Percentiles rank a stretch among this genome's conserved stretches.
phyloP scores from a whole-genome alignment of 2,888 invertebrate species.

The Sesia bembeciformis region DNA sequence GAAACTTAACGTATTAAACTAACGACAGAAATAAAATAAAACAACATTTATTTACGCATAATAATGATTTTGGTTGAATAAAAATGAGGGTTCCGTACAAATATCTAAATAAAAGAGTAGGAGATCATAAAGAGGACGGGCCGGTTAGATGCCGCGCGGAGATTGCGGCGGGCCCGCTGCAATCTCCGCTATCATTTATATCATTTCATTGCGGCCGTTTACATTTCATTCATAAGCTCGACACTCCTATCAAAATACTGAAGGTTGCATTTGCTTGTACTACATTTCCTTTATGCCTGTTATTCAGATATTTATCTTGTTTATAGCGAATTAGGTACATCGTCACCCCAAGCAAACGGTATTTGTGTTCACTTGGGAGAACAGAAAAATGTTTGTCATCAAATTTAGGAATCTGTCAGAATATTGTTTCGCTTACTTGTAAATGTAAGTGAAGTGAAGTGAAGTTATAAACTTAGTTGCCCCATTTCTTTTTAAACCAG shows the following conservation, averaged over 20 bases:
- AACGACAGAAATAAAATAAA: constrained; percentile 68
- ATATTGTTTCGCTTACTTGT: too few relatives aligned
- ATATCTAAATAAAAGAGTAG: constrained; percentile 68
- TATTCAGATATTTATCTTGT: too few relatives aligned
- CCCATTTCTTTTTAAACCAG: too few relatives aligned
- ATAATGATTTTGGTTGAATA: constrained; percentile 62
- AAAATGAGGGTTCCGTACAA: constrained; percentile 64
- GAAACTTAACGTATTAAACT: constrained; percentile 55
- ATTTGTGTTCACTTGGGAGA: too few relatives aligned
- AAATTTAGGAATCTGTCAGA: too few relatives aligned
- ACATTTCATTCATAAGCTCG: constrained; percentile 67
- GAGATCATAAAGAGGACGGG: constrained; percentile 50
- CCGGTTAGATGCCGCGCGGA: constrained; percentile 53
- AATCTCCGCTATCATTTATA: constrained; percentile 59
- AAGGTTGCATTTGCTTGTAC: too few relatives aligned
- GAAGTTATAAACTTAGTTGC: too few relatives aligned
- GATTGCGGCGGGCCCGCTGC: constrained; percentile 41
- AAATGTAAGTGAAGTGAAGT: too few relatives aligned
- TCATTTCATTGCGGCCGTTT: constrained; percentile 67
- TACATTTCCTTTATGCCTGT: too few relatives aligned
- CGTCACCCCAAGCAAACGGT: too few relatives aligned
- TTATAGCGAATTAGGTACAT: too few relatives aligned
- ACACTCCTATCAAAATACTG: constrained; percentile 3
- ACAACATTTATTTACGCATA: constrained; percentile 65
- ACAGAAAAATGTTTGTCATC: too few relatives aligned